Percentiles rank a stretch among this genome's conserved stretches.
Conservation (phyloP, 1,140 invertebrate species). For the Drosophila tropicalis region DNA sequence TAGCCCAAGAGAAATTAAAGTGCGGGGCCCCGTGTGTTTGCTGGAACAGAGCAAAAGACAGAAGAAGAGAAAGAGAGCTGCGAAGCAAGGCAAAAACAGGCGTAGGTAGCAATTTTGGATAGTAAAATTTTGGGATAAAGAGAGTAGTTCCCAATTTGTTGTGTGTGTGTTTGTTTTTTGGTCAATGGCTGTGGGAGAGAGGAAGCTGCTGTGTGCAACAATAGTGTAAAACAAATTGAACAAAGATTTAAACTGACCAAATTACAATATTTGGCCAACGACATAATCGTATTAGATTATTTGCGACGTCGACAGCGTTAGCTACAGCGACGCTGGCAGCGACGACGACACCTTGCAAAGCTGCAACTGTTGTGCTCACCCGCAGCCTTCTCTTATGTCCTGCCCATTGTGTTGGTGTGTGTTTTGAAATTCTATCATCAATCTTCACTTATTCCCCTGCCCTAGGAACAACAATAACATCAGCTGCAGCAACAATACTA, state of each 20-base stretch:
- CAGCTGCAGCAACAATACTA: constrained; percentile 39
- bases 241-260: not conserved
- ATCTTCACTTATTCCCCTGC: not conserved
- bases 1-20: constrained; percentile 41
- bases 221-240: no score
- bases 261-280: constrained; percentile 52
- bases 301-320: constrained; percentile 26
- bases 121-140: constrained; percentile 25
- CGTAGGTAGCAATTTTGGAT: constrained; percentile 37
- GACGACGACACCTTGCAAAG: constrained; percentile 57
- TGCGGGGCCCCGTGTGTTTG: constrained; percentile 28
- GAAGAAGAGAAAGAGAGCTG: constrained; percentile 19
- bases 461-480: constrained; percentile 27
- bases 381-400: constrained; percentile 6
- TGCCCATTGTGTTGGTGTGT: not conserved
- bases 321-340: not conserved
- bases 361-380: constrained; percentile 16
- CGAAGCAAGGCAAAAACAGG: constrained; percentile 25
- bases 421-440: constrained; percentile 2
- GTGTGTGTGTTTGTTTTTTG: not conserved
- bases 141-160: not conserved
- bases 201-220: not conserved
- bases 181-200: not conserved
- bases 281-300: constrained; percentile 47
- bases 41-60: constrained; percentile 27